These are phyloP conservation scores for Hypselothyrea guttata DNA, from an alignment of 2,888 invertebrate species.

Conservation along the genomic window DNA sequence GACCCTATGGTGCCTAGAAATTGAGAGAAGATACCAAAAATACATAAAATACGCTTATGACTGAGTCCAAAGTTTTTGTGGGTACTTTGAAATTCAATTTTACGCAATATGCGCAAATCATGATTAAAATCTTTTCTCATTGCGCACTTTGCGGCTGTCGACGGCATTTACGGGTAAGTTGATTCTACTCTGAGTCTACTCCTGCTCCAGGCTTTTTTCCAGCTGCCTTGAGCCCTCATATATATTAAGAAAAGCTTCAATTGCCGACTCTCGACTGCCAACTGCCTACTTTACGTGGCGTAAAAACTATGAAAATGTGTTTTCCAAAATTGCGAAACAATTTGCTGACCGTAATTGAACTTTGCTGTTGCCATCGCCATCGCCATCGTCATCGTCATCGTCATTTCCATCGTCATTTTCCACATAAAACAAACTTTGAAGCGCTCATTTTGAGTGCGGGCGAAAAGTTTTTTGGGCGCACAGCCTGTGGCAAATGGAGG, in stretches of 20 bases:
- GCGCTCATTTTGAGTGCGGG: conserved; percentile 58
- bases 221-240: conserved; percentile 1
- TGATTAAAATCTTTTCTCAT: conserved; percentile 67
- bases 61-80: conserved; percentile 42
- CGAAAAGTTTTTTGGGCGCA: conserved; percentile 53
- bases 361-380: conserved; percentile 47
- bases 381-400: conserved; percentile 20
- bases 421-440: conserved; percentile 61
- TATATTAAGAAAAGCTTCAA: background rate
- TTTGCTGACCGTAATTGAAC: conserved; percentile 77
- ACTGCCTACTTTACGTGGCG: conserved; percentile 37
- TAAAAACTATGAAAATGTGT: conserved; percentile 72
- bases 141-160: conserved; percentile 49
- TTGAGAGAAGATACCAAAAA: conserved; percentile 1
- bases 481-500: conserved; percentile 64
- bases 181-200: too few species aligned
- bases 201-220: background rate
- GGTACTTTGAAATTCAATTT: conserved; percentile 77
- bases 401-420: background rate
- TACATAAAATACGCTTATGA: conserved; percentile 17
- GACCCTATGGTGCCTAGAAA: background rate
- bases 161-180: conserved; percentile 8
- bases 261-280: conserved; percentile 4
- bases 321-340: conserved; percentile 71
- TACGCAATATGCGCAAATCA: conserved; percentile 78